Conservation (phyloP, 2,888 invertebrate species). For the Sesamia inferens region DNA sequence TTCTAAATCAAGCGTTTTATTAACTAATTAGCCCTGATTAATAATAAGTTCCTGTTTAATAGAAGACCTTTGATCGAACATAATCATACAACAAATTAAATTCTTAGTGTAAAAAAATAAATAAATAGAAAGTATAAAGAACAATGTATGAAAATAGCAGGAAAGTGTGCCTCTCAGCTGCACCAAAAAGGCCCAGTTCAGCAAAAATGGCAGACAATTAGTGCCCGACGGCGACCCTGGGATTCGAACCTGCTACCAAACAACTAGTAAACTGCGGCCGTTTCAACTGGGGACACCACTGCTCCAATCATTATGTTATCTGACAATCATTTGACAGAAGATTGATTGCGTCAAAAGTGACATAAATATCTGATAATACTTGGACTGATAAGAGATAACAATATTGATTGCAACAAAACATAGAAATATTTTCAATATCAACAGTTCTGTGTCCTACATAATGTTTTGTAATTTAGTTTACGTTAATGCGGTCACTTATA, state of each 20-base stretch:
- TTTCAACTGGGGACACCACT: not conserved
- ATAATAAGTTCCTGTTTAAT: not conserved
- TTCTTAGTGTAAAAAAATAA: too few relatives aligned
- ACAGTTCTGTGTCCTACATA: constrained; percentile 24
- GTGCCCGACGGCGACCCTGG: not conserved
- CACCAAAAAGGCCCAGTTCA: too few relatives aligned
- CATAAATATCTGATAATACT: constrained; percentile 1
- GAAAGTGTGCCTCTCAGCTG: too few relatives aligned
- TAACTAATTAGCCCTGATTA: not conserved
- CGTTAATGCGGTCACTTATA: constrained; percentile 3
- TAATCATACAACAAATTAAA: not conserved
- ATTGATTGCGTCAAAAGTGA: constrained; percentile 18
- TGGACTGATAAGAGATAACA: constrained; percentile 28
- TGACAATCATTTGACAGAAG: constrained; percentile 17
- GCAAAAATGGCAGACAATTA: too few relatives aligned
- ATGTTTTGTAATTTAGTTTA: constrained; percentile 29
- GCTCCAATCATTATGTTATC: not conserved
- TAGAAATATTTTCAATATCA: constrained; percentile 29
- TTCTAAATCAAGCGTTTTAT: not conserved
- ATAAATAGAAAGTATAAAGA: too few relatives aligned
- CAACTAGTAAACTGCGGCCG: not conserved
- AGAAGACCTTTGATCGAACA: not conserved
- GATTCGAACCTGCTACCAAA: not conserved
- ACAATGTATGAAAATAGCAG: too few relatives aligned
- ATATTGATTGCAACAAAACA: constrained; percentile 18